phyloP scores from a whole-genome alignment of 2,113 vertebrate species.

The Passer montanus region DNA sequence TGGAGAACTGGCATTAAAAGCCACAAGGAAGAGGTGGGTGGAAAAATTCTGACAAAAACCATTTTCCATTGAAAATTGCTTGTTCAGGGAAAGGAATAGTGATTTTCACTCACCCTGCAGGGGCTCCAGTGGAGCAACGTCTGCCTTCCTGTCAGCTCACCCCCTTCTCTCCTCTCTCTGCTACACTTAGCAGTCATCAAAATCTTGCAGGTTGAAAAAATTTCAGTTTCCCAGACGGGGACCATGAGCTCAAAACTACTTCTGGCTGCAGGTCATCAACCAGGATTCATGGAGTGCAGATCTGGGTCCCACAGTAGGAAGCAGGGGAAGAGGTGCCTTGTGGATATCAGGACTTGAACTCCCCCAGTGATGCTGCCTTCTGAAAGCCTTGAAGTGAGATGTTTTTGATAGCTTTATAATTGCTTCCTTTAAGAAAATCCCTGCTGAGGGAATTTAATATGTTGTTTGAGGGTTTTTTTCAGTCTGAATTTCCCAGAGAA shows the following conservation, averaged over 20 bases:
- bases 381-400: slow-evolving; percentile 20
- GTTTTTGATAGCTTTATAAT: slow-evolving; percentile 45
- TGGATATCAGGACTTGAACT: background rate
- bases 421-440: slow-evolving; percentile 35
- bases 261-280: background rate
- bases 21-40: background rate
- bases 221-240: background rate
- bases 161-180: background rate
- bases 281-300: background rate
- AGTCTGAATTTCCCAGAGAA: background rate
- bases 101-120: slow-evolving; percentile 18
- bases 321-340: background rate
- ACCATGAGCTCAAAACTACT: background rate
- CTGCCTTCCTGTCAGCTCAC: slow-evolving; percentile 9
- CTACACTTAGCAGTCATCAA: background rate
- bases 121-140: background rate
- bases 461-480: background rate
- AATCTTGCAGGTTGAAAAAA: background rate
- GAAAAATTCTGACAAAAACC: background rate
- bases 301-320: background rate
- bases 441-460: slow-evolving; percentile 6
- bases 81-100: background rate
- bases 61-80: background rate
- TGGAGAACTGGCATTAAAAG: background rate
- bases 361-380: background rate